Percentiles rank a stretch among this genome's conserved stretches.
Evolutionary conservation across 2,888 invertebrate genomes (phyloP).

Genomic region (Leptinotarsa haldemani): DNA sequence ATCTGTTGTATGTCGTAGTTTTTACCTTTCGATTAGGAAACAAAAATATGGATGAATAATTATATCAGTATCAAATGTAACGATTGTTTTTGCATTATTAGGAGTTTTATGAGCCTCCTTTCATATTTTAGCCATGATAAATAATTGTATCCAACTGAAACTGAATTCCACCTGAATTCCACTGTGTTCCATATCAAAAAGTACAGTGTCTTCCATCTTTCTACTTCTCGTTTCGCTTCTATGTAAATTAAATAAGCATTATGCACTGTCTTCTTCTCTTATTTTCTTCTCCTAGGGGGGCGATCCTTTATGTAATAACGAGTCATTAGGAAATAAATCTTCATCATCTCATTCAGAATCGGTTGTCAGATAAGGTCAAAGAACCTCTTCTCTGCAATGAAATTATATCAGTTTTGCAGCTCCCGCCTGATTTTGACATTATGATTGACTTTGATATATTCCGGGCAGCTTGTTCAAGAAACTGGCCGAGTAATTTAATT

Average conservation of each 20-base stretch:
- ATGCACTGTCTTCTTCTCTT: background rate
- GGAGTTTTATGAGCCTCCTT: too few species aligned
- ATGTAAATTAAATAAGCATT: background rate
- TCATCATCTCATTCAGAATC: background rate
- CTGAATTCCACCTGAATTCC: too few species aligned
- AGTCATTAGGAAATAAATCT: background rate
- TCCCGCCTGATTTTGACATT: background rate
- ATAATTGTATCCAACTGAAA: too few species aligned
- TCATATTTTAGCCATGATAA: too few species aligned
- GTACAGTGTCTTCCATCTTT: background rate
- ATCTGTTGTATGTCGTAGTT: too few species aligned
- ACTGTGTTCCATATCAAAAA: too few species aligned
- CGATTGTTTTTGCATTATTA: too few species aligned
- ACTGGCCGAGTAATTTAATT: background rate
- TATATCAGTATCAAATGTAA: too few species aligned
- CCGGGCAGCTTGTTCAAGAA: background rate
- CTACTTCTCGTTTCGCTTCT: background rate
- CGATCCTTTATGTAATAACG: background rate
- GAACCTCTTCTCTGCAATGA: background rate
- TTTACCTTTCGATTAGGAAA: too few species aligned
- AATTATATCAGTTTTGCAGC: background rate
- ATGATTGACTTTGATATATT: background rate
- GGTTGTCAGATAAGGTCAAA: slow-evolving; percentile 1
- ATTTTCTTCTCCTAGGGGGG: background rate
- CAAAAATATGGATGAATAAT: too few species aligned